These are phyloP conservation scores for Lepidostoma basale DNA, from an alignment of 1,140 invertebrate species.

Conservation along the genomic window DNA sequence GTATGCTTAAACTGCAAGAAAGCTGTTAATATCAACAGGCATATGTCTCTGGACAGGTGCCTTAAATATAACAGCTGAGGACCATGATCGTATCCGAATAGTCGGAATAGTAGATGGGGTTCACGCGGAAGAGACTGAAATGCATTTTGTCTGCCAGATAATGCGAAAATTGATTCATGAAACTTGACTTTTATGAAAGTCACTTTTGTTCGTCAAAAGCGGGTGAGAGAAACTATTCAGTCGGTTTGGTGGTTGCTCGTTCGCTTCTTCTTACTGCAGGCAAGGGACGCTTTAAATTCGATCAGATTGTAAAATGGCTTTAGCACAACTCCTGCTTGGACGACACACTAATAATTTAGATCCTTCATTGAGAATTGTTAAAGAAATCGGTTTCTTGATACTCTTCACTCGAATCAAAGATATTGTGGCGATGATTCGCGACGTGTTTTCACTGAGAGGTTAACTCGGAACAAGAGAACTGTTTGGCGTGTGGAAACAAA, in stretches of 20 bases:
- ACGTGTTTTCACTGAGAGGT: not conserved
- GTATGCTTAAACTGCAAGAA: constrained; percentile 41
- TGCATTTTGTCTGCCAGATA: constrained; percentile 60
- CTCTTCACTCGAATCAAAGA: not conserved
- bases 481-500: not conserved
- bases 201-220: constrained; percentile 50
- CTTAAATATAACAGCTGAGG: constrained; percentile 43
- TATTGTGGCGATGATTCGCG: not conserved
- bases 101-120: constrained; percentile 69
- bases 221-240: not conserved
- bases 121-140: constrained; percentile 62
- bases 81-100: constrained; percentile 64
- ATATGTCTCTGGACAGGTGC: constrained; percentile 28
- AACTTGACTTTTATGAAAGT: constrained; percentile 49
- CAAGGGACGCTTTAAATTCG: not conserved
- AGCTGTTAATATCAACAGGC: constrained; percentile 40
- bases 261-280: not conserved
- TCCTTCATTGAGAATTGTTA: constrained; percentile 30
- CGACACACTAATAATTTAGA: constrained; percentile 32
- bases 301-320: not conserved
- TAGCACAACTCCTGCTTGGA: constrained; percentile 1
- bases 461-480: not conserved
- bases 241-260: not conserved
- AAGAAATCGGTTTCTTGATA: not conserved
- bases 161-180: constrained; percentile 55